A percentile compares a stretch with the other conserved stretches of the same genome.
Conservation (phyloP, 2,113 vertebrate species). For the Orcinus orca region DNA sequence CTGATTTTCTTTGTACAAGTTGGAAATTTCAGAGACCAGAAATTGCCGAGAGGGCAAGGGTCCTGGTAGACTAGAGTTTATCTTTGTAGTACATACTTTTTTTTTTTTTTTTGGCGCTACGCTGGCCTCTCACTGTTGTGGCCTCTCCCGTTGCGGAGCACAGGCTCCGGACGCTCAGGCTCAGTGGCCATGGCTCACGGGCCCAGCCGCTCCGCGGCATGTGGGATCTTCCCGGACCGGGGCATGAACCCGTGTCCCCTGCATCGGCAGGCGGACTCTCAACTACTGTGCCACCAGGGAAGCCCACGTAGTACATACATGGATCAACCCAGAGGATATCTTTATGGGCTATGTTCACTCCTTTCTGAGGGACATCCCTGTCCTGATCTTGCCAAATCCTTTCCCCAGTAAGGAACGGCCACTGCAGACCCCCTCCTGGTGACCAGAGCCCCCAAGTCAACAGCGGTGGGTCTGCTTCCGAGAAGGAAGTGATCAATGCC, state of each 20-base stretch:
- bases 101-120: no score
- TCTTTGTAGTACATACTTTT: not conserved
- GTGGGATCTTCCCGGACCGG: no score
- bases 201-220: no score
- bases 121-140: no score
- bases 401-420: not conserved
- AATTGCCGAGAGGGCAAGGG: not conserved
- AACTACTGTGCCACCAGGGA: no score
- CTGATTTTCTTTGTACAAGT: not conserved
- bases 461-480: not conserved
- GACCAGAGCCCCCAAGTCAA: not conserved
- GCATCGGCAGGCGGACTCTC: no score
- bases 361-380: not conserved
- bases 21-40: not conserved
- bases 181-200: no score
- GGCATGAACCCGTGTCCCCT: no score
- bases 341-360: not conserved
- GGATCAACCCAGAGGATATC: fast-evolving
- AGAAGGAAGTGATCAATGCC: not conserved
- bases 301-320: fast-evolving
- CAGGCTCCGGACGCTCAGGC: no score
- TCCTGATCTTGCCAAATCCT: not conserved
- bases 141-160: no score
- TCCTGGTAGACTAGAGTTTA: not conserved
- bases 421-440: not conserved